Base-by-base conservation (phyloP, 2,797 vertebrate genomes). In the Australoheros facetus region DNA sequence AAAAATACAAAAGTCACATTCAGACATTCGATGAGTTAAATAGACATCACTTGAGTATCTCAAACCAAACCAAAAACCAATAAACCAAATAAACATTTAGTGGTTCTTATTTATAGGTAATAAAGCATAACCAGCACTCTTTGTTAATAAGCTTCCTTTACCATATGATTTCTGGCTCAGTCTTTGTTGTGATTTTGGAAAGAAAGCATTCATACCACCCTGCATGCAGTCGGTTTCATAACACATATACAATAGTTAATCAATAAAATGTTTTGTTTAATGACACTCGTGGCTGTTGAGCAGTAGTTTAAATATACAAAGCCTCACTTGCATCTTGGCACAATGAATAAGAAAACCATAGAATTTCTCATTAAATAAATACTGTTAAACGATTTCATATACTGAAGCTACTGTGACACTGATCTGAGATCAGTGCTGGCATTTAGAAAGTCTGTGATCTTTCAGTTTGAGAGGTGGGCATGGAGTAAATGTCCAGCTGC, bases 301-400 rank as follows among this genome's bases (percentile, higher is more conserved):
- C 81, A 85, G 71, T 83, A 58, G 55, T 84, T 71, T 75, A 23
- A 77, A 3, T 39, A 45, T 37, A 73, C 16, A 81, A 51, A 69
- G n/a, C n/a, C n/a, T 66, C 8, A 4, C 11, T 56, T 56, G 70
- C 48, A 77, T 60, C 45, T 56, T 71, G 55, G 51, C 45, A 80
- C 16, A 72, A 10, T 2, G 12, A 66, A 56, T 34, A 66, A 3
- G 2, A 58, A 77, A 19, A 66, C 5, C 16, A 34, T 39, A 64
- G 2, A 81, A 71, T n/a, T 3, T 9, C 23, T 79, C 57, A 16
- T 45, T 59, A 13, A 55, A 71, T 70, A 72, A 59, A 83, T 57
- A 70, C 59, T 56, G 70, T 69, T 62, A 59, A 12, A 69, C 39
- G 17, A 45, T 53, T 51, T 64, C 19, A 71, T 57, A 30, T 58